A percentile compares a stretch with the other conserved stretches of the same genome.
These are phyloP conservation scores for Steromphala cineraria DNA, from an alignment of 2,888 invertebrate genomes.

Conservation along the genomic window DNA sequence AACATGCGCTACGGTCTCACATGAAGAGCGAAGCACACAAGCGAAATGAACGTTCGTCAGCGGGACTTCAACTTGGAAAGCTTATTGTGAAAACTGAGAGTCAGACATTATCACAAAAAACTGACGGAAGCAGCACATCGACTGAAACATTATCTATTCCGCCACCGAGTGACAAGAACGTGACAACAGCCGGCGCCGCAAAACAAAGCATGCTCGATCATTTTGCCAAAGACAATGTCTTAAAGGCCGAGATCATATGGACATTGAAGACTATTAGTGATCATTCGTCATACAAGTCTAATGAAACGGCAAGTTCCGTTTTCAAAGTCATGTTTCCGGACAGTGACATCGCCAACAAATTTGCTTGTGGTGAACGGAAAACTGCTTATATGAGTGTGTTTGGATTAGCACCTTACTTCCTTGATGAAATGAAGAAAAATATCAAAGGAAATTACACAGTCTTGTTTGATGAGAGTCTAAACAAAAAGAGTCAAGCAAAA, in stretches of 20 bases:
- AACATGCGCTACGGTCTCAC: too few species aligned
- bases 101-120: too few species aligned
- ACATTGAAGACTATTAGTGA: neutral
- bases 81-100: too few species aligned
- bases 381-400: slow-evolving; percentile 18
- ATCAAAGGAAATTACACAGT: neutral
- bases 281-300: neutral
- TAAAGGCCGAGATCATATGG: neutral
- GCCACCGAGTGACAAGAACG: too few species aligned
- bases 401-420: slow-evolving; percentile 2
- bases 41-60: too few species aligned
- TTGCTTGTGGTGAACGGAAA: neutral
- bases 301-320: neutral
- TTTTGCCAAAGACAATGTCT: neutral
- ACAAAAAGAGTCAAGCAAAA: slow-evolving; percentile 18
- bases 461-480: slow-evolving; percentile 22
- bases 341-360: neutral
- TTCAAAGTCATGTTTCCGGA: neutral
- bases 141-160: too few species aligned
- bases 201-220: too few species aligned
- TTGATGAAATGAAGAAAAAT: neutral
- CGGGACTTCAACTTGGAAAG: too few species aligned
- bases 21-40: too few species aligned
- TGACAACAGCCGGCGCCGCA: too few species aligned
- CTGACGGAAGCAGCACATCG: too few species aligned